Conservation (phyloP, 2,797 vertebrate species). For the Dermochelys coriacea region DNA sequence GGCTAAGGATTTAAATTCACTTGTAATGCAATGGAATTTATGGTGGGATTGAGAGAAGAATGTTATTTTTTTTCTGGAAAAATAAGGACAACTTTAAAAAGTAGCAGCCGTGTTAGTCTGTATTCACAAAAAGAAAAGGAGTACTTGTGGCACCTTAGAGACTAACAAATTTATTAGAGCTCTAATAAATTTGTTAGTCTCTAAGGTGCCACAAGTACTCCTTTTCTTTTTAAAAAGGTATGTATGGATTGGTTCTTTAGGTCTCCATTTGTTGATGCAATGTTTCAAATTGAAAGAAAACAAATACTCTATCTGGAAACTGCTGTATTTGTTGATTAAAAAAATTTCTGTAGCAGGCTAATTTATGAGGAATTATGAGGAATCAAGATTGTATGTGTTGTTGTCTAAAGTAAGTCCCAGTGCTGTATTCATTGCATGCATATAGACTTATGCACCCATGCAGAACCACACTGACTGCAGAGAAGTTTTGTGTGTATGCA, state of each 20-base stretch:
- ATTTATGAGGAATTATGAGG: background rate
- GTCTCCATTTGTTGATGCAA: background rate
- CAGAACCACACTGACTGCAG: background rate
- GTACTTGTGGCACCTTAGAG: too few relatives aligned
- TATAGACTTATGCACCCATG: background rate
- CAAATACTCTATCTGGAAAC: background rate
- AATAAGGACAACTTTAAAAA: background rate
- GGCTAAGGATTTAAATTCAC: background rate
- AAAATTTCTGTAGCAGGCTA: background rate
- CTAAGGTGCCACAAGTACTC: too few relatives aligned
- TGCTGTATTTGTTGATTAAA: background rate
- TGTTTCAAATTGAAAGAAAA: background rate
- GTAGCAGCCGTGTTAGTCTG: too few relatives aligned
- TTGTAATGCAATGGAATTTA: background rate
- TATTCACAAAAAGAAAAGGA: too few relatives aligned
- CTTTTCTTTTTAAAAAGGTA: background rate
- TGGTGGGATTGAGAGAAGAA: background rate
- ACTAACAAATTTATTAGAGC: too few relatives aligned
- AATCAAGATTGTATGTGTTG: background rate
- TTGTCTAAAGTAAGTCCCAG: background rate
- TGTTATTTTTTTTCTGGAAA: background rate
- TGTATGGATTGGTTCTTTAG: background rate
- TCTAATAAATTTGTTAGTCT: too few relatives aligned
- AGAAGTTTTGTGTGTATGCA: background rate
- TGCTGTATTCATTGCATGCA: background rate